A percentile compares a stretch with the other conserved stretches of the same genome.
Evolutionary conservation across 2,797 vertebrate genomes (phyloP).

Genomic region (Acrossocheilus fasciatus): DNA sequence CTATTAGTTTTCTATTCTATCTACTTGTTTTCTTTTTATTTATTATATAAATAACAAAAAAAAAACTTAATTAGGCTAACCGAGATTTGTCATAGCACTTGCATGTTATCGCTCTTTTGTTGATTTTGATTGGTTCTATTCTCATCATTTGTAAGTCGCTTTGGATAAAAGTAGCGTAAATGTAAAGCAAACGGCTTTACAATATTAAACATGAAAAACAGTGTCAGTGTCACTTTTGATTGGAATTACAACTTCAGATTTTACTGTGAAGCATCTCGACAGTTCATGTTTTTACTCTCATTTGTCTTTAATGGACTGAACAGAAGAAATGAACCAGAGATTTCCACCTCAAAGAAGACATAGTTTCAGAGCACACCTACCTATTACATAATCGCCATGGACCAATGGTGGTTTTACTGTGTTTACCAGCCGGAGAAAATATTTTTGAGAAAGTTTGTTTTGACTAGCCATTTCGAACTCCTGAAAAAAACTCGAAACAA

Average conservation of each 20-base stretch:
- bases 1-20: neutral
- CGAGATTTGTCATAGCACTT: neutral
- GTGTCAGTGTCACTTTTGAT: neutral
- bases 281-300: neutral
- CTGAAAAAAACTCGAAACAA: neutral
- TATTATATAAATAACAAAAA: no score
- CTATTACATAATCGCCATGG: neutral
- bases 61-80: neutral
- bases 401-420: neutral
- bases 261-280: neutral
- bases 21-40: neutral
- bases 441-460: neutral
- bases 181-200: neutral
- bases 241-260: neutral
- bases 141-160: neutral
- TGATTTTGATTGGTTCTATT: neutral
- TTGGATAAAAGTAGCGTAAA: neutral
- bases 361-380: neutral
- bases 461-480: neutral
- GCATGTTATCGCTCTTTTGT: neutral
- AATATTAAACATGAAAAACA: neutral
- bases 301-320: neutral
- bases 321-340: neutral
- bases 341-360: constrained; percentile 1
- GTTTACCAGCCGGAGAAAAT: neutral